A percentile compares a stretch with the other conserved stretches of the same genome.
phyloP scores from a whole-genome alignment of 92 coral and sea anemone species.

The Desmophyllum pertusum region DNA sequence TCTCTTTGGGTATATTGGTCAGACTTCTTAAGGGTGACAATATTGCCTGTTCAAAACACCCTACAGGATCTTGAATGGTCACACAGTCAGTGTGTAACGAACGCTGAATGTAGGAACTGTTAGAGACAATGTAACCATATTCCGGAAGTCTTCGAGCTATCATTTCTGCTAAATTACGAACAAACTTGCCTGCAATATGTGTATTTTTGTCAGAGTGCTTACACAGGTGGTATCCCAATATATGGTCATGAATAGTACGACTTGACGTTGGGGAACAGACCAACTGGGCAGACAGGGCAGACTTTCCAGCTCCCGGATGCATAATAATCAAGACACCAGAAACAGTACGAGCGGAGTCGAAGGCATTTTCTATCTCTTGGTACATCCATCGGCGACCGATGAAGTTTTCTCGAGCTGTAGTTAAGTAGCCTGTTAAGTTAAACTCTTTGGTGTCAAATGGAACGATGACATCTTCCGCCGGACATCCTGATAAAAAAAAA shows the following conservation, averaged over 20 bases:
- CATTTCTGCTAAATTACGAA: slow-evolving; percentile 82
- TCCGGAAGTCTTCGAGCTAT: slow-evolving; percentile 63
- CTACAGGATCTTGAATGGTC: slow-evolving; percentile 61
- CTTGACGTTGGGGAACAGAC: slow-evolving; percentile 85
- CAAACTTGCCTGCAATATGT: slow-evolving; percentile 76
- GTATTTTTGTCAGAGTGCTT: slow-evolving; percentile 72
- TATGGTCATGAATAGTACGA: slow-evolving; percentile 66
- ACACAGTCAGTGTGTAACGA: slow-evolving; percentile 63
- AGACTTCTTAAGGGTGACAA: slow-evolving; percentile 68
- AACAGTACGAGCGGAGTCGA: not conserved
- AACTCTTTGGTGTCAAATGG: slow-evolving; percentile 36
- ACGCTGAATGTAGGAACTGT: slow-evolving; percentile 52
- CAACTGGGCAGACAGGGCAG: slow-evolving; percentile 77
- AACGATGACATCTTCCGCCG: slow-evolving; percentile 1
- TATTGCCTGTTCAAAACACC: slow-evolving; percentile 80
- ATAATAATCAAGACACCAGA: slow-evolving; percentile 30
- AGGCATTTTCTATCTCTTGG: slow-evolving; percentile 8
- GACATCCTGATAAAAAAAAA: slow-evolving; percentile 9
- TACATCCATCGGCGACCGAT: slow-evolving; percentile 37
- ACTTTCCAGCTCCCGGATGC: slow-evolving; percentile 45
- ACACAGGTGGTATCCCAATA: slow-evolving; percentile 89
- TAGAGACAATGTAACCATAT: slow-evolving; percentile 47
- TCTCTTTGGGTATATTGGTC: slow-evolving; percentile 28
- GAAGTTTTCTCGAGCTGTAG: slow-evolving; percentile 26
- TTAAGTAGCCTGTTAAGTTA: slow-evolving; percentile 31